Evolutionary conservation across 2,888 invertebrate species (phyloP), one percentile per base, ranked within the genome.

Genomic region (Tinea trinotella): DNA sequence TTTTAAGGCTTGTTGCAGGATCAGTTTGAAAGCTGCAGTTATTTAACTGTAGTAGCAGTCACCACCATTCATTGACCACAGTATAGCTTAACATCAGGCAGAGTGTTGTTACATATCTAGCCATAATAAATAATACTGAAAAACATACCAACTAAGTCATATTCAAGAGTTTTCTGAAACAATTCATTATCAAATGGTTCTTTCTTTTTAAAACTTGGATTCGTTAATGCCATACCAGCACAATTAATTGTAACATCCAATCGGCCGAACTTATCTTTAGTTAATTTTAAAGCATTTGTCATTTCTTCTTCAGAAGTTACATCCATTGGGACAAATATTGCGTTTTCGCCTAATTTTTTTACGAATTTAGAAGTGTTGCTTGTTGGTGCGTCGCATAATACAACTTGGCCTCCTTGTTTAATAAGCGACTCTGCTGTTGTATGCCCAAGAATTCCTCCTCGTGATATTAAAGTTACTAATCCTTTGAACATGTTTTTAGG

Each of bases 191-290:
- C 76, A 71, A 98, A 97, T 0, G 96, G 87, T 12, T 74, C 61
- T n/a, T 93, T 89, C 70, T 96, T 98, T 59, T 94, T 95, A 64
- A 94, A 94, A 75, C 98, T 98, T 0, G 93, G 94, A 57, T 90
- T 89, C 0, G 98, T 99, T 0, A 93, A 88, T 0, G 93, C 97
- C 53, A 98, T 90, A 9, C 99, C 99, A 17, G 99, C 99, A 85
- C 99, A 99, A 71, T 98, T 99, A 0, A 99, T 94, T 0, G 93
- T 88, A 22, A 93, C 91, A 75, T 99, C 93, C 48, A 99, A 80
- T 54, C 91, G 89, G 0, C 96, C 95, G 79, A 96, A 99, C 64
- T 94, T 93, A 3, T 92, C 88, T 68, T 93, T 89, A 0, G 94
- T 90, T 10, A 90, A 66, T 48, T 91, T 86, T 20, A 98, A 60